Conservation (phyloP, 2,888 invertebrate genomes). For the Lasioglossum marginatum region DNA sequence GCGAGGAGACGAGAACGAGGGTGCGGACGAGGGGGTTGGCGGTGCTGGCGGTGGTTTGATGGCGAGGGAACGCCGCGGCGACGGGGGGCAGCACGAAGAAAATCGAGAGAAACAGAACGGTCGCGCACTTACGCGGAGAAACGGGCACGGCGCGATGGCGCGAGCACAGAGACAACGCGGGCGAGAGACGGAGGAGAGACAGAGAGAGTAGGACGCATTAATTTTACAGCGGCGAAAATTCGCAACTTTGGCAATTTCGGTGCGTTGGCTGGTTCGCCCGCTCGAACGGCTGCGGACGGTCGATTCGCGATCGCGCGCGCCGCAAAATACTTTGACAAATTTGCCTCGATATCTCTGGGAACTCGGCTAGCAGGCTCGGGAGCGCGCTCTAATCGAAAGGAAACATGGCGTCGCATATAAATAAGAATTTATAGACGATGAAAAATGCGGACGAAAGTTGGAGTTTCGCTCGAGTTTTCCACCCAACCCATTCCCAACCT, state of each 20-base stretch:
- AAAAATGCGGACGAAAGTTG: constrained; percentile 82
- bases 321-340: constrained; percentile 74
- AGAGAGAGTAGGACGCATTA: constrained; percentile 60
- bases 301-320: constrained; percentile 52
- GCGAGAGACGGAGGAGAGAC: background rate
- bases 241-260: constrained; percentile 71
- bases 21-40: too few species aligned
- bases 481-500: constrained; percentile 38
- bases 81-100: constrained; percentile 4
- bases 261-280: constrained; percentile 35
- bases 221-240: constrained; percentile 67
- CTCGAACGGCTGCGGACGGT: constrained; percentile 45
- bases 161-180: constrained; percentile 7
- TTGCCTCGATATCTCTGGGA: constrained; percentile 70
- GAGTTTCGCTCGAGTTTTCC: constrained; percentile 75
- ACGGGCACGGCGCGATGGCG: constrained; percentile 31
- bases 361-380: constrained; percentile 63
- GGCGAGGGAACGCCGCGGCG: background rate
- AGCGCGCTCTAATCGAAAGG: constrained; percentile 80
- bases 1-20: constrained; percentile 2
- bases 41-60: background rate
- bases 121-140: constrained; percentile 49
- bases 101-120: constrained; percentile 28
- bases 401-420: constrained; percentile 83
- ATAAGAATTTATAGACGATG: constrained; percentile 84